Conservation (phyloP, 2,888 invertebrate genomes). For the Crepidodera aurea region DNA sequence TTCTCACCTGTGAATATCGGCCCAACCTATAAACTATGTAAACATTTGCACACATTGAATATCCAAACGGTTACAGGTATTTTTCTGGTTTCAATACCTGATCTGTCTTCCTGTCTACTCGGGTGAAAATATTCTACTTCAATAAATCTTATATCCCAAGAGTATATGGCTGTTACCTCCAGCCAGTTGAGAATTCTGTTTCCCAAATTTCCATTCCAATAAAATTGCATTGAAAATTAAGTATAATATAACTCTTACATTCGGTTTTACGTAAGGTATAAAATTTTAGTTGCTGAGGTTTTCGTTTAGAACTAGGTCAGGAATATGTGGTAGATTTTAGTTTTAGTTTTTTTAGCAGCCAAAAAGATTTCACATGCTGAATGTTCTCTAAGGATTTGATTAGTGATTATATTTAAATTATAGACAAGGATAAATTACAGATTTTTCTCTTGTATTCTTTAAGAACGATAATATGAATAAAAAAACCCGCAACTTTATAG, state of each 20-base stretch:
- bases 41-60: slow-evolving; percentile 5
- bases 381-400: too few relatives aligned
- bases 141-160: slow-evolving; percentile 14
- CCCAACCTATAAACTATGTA: background rate
- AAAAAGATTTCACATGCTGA: too few relatives aligned
- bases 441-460: too few relatives aligned
- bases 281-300: too few relatives aligned
- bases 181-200: background rate
- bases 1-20: too few relatives aligned
- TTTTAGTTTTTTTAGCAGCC: too few relatives aligned
- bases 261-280: background rate
- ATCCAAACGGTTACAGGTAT: background rate
- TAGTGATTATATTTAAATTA: too few relatives aligned
- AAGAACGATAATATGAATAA: too few relatives aligned
- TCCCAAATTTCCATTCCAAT: slow-evolving; percentile 1
- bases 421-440: too few relatives aligned
- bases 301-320: too few relatives aligned
- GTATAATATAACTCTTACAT: background rate
- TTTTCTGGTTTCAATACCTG: slow-evolving; percentile 7
- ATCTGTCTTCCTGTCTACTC: slow-evolving; percentile 9
- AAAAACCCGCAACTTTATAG: too few relatives aligned
- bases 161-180: slow-evolving; percentile 5
- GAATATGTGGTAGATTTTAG: too few relatives aligned
- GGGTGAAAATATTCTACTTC: slow-evolving; percentile 18
- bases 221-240: slow-evolving; percentile 6